Conservation (phyloP, 2,797 vertebrate genomes). For the Ceryle rudis region DNA sequence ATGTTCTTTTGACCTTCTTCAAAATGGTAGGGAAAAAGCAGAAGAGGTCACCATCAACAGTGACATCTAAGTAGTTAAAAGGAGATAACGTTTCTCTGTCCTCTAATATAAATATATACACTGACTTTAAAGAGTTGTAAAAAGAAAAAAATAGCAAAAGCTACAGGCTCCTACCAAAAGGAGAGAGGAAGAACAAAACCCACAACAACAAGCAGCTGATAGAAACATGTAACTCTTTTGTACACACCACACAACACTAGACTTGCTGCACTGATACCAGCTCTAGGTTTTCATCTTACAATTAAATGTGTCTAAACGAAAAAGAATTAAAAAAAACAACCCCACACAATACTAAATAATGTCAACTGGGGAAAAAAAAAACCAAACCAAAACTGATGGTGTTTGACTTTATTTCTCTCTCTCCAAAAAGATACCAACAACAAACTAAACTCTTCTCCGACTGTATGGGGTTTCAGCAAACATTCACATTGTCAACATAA, state of each 20-base stretch:
- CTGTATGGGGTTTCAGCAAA: not conserved
- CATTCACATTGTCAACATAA: not conserved
- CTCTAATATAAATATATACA: not conserved
- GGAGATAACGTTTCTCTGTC: not conserved
- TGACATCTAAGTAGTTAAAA: conserved; percentile 34
- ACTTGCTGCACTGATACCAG: not conserved
- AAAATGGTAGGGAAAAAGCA: not conserved
- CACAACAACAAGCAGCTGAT: not conserved
- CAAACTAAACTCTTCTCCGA: not conserved
- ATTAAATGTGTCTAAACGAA: not conserved
- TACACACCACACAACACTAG: not conserved
- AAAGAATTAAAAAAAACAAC: not conserved
- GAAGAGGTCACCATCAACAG: not conserved
- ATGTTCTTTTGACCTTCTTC: conserved; percentile 8
- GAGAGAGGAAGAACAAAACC: not conserved
- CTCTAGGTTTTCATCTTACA: not conserved
- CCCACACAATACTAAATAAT: not conserved
- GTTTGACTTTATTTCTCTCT: not conserved
- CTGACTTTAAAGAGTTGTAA: not conserved
- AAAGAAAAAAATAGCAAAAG: not conserved
- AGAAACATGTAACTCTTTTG: not conserved
- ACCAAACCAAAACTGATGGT: not conserved
- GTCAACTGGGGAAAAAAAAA: not conserved
- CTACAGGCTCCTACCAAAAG: not conserved
- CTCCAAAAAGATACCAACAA: not conserved